Conservation (phyloP, 2,797 vertebrate species). For the Melanotaenia parkinsoni region DNA sequence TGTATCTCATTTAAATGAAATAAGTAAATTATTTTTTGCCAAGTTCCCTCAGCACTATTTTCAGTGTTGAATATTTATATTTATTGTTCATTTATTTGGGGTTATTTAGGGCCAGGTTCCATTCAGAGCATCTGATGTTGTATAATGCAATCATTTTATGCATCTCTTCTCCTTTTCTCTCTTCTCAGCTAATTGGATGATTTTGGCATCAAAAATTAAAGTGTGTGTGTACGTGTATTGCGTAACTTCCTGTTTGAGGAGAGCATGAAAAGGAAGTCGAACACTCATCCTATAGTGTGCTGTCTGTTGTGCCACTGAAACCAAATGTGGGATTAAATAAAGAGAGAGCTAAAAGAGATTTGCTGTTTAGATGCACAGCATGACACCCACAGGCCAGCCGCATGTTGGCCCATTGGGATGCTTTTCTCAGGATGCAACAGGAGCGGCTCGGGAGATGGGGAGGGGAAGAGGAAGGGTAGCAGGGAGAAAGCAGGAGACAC, state of each 20-base stretch:
- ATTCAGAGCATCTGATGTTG: conserved; percentile 4
- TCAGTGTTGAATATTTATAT: too few relatives aligned
- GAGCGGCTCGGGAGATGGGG: conserved; percentile 20
- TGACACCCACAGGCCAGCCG: conserved; percentile 41
- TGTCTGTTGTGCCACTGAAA: conserved; percentile 54
- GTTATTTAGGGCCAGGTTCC: not conserved
- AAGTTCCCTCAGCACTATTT: too few relatives aligned
- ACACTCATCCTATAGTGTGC: conserved; percentile 52
- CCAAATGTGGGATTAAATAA: conserved; percentile 49
- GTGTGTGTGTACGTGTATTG: conserved; percentile 37
- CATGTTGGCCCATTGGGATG: conserved; percentile 52
- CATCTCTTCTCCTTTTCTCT: conserved; percentile 23
- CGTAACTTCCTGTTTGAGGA: conserved; percentile 53
- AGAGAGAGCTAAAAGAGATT: conserved; percentile 17
- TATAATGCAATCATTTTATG: conserved; percentile 3
- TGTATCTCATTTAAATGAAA: too few relatives aligned
- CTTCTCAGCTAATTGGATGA: conserved; percentile 46
- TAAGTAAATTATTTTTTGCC: too few relatives aligned
- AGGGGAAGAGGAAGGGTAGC: conserved; percentile 35
- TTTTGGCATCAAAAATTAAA: conserved; percentile 40
- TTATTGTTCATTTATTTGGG: too few relatives aligned
- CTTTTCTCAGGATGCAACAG: conserved; percentile 51
- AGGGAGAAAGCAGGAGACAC: conserved; percentile 27
- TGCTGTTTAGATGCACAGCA: conserved; percentile 33
- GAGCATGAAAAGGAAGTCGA: conserved; percentile 50